These are phyloP conservation scores for Aproaerema taeniolella DNA, from an alignment of 2,888 invertebrate genomes.

Conservation along the genomic window DNA sequence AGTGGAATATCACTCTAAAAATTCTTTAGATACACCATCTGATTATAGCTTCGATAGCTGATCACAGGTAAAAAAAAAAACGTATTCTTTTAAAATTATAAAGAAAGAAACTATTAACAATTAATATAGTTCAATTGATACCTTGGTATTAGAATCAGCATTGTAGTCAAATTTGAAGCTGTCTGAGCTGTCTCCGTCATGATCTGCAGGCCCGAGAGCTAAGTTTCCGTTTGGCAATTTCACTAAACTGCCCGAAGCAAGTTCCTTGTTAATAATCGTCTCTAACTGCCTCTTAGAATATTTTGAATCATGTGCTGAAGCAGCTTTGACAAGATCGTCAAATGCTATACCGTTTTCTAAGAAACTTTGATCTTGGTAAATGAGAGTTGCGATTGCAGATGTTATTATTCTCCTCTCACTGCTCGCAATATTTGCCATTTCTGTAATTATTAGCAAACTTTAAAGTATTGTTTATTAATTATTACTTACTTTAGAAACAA, in stretches of 20 bases:
- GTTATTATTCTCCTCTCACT: conserved; percentile 78
- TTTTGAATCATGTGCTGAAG: conserved; percentile 80
- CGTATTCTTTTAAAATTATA: no score
- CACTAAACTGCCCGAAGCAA: conserved; percentile 81
- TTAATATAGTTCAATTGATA: no score
- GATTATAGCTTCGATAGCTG: no score
- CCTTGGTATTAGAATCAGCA: conserved; percentile 62
- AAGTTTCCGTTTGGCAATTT: conserved; percentile 83
- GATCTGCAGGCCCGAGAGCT: conserved; percentile 80
- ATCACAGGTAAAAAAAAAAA: no score
- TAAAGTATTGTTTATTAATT: neutral
- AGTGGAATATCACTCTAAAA: no score
- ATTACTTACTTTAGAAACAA: neutral
- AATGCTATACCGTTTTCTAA: conserved; percentile 85
- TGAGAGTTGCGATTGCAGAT: conserved; percentile 83
- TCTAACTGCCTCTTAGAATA: conserved; percentile 80
- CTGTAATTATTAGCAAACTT: conserved; percentile 28
- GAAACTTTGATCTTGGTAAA: conserved; percentile 84
- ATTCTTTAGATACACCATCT: no score
- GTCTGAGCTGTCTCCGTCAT: conserved; percentile 75
- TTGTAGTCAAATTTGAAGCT: conserved; percentile 67
- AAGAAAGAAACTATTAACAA: no score
- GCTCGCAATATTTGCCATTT: conserved; percentile 65
- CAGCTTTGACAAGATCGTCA: conserved; percentile 80
- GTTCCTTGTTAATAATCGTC: conserved; percentile 82